Evolutionary conservation across 2,888 invertebrate species (phyloP).

Genomic region (Dicyrtoma fusca): DNA sequence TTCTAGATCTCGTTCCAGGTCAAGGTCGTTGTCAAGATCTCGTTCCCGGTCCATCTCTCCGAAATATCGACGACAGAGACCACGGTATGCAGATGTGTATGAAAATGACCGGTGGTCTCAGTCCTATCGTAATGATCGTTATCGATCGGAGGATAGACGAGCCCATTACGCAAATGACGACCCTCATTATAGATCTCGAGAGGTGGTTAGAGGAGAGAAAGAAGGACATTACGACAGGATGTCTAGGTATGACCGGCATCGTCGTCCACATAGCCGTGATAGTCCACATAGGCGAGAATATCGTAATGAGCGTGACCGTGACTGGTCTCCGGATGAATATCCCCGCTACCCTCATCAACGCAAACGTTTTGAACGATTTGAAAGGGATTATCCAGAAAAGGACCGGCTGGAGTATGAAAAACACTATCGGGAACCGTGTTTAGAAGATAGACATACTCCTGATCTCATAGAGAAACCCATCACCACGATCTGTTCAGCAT

Average conservation of each 20-base stretch:
- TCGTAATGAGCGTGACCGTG: background rate
- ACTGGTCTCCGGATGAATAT: background rate
- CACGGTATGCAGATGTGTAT: background rate
- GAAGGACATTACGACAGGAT: background rate
- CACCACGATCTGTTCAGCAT: background rate
- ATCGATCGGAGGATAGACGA: background rate
- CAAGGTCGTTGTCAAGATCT: constrained; percentile 18
- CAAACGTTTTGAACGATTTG: too few species aligned
- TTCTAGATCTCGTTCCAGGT: constrained; percentile 19
- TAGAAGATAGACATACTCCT: background rate
- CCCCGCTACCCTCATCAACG: background rate
- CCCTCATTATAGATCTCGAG: background rate
- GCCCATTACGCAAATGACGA: background rate
- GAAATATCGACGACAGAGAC: background rate
- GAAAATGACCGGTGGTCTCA: background rate
- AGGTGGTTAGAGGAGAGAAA: constrained; percentile 11
- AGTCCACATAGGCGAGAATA: background rate
- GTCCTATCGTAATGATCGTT: constrained; percentile 7
- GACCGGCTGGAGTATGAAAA: too few species aligned
- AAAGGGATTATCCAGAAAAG: too few species aligned
- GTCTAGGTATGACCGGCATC: background rate
- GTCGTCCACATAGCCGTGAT: background rate
- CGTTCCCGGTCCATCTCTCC: constrained; percentile 25
- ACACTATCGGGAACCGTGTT: background rate
- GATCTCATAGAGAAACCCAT: constrained; percentile 36